phyloP scores from a whole-genome alignment of 2,797 vertebrate species.

The Lithobates pipiens region DNA sequence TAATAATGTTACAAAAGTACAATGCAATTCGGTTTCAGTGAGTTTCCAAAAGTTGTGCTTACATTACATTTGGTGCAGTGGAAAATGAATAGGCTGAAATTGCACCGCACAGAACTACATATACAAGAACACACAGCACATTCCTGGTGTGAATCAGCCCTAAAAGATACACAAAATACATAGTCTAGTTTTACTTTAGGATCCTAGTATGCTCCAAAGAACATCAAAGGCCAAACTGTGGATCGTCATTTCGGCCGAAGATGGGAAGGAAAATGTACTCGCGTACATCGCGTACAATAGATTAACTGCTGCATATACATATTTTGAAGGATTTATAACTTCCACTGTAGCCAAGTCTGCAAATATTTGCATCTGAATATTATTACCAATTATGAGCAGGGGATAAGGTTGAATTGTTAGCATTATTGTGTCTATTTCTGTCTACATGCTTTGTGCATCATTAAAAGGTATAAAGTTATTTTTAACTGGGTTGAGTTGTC shows the following conservation, averaged over 20 bases:
- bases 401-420: slow-evolving; percentile 15
- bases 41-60: too few relatives aligned
- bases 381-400: not conserved
- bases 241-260: not conserved
- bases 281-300: not conserved
- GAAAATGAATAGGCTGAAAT: too few relatives aligned
- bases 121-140: too few relatives aligned
- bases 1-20: too few relatives aligned
- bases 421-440: slow-evolving; percentile 19
- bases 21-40: too few relatives aligned
- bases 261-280: slow-evolving; percentile 20
- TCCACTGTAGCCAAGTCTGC: not conserved
- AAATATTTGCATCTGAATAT: slow-evolving; percentile 32
- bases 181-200: not conserved
- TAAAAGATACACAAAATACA: too few relatives aligned
- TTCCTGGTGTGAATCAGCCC: too few relatives aligned
- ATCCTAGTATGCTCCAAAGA: not conserved
- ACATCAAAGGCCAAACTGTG: not conserved
- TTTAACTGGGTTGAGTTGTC: slow-evolving; percentile 6
- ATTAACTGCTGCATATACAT: slow-evolving; percentile 22
- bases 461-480: slow-evolving; percentile 41
- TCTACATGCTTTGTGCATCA: slow-evolving; percentile 21
- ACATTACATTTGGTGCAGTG: too few relatives aligned
- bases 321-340: not conserved
- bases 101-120: too few relatives aligned